Evolutionary conservation across 2,888 invertebrate species (phyloP).

Genomic region (Atethmia centrago): DNA sequence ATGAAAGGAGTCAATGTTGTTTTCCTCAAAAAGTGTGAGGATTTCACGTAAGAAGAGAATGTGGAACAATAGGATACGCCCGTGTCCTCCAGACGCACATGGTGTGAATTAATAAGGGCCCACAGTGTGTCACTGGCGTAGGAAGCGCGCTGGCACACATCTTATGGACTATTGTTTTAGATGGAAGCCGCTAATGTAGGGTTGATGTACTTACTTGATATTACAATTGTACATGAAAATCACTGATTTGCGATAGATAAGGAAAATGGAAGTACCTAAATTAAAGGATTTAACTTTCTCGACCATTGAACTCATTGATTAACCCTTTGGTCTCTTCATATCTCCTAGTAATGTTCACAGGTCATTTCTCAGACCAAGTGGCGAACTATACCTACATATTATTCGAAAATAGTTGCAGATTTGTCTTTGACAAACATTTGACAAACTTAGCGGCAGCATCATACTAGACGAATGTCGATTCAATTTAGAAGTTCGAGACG

Average conservation of each 20-base stretch:
- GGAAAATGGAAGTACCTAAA: not conserved
- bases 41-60: conserved; percentile 43
- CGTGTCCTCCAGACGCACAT: conserved; percentile 16
- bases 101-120: conserved; percentile 62
- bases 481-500: not conserved
- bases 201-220: conserved; percentile 15
- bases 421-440: not conserved
- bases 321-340: not conserved
- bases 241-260: not conserved
- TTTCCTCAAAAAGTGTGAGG: conserved; percentile 26
- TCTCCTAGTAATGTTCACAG: not conserved
- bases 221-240: not conserved
- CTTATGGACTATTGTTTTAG: conserved; percentile 40
- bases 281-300: not conserved
- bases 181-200: conserved; percentile 14
- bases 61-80: conserved; percentile 61
- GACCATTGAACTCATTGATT: not conserved
- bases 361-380: not conserved
- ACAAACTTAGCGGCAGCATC: not conserved
- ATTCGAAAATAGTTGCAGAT: not conserved
- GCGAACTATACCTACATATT: too few relatives aligned
- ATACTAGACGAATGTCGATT: not conserved
- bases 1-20: conserved; percentile 5
- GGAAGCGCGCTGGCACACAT: conserved; percentile 37
- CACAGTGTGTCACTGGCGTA: conserved; percentile 57